These are phyloP conservation scores for Drosophila eugracilis DNA, from an alignment of 1,140 invertebrate genomes.

Conservation along the genomic window DNA sequence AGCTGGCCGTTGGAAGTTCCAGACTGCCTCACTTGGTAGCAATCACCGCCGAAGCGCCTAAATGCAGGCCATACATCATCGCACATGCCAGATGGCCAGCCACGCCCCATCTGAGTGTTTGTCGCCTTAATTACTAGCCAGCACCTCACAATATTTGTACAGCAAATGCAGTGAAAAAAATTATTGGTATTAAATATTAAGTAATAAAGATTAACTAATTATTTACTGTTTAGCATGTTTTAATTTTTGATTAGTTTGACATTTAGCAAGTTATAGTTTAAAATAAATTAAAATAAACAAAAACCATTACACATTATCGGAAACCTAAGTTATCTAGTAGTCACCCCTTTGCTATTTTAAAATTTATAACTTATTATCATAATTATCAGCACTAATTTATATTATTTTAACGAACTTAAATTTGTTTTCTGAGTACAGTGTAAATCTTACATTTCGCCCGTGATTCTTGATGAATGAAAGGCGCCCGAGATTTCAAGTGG, in stretches of 20 bases:
- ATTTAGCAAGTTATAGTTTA: too few species aligned
- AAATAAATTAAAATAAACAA: too few species aligned
- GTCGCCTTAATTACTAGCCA: slow-evolving; percentile 78
- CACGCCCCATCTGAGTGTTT: slow-evolving; percentile 72
- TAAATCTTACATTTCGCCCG: slow-evolving; percentile 1
- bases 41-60: slow-evolving; percentile 43
- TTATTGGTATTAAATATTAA: neutral
- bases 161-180: slow-evolving; percentile 39
- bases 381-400: too few species aligned
- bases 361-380: too few species aligned
- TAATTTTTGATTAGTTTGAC: too few species aligned
- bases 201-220: too few species aligned
- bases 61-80: slow-evolving; percentile 71
- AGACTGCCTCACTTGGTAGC: slow-evolving; percentile 47
- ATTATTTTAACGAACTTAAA: too few species aligned
- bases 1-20: neutral
- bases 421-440: neutral
- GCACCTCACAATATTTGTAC: slow-evolving; percentile 69
- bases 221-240: too few species aligned
- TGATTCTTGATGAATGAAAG: slow-evolving; percentile 66
- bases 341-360: too few species aligned
- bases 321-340: too few species aligned
- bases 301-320: too few species aligned
- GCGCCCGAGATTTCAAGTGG: slow-evolving; percentile 20
- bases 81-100: slow-evolving; percentile 50